These are phyloP conservation scores for Tenodera sinensis DNA, from an alignment of 2,888 invertebrate species.

Conservation along the genomic window DNA sequence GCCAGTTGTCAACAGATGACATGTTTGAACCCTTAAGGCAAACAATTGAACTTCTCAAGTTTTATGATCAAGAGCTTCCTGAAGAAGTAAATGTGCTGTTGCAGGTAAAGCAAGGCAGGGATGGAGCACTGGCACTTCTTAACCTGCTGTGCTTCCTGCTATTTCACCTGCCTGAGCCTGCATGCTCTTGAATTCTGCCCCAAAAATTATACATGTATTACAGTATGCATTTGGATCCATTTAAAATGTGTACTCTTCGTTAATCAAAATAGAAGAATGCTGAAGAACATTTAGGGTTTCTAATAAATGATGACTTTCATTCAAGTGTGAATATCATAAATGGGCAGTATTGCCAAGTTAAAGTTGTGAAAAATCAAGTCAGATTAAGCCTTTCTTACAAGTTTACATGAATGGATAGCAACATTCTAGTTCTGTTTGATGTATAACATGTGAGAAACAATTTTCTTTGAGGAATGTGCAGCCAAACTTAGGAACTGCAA, in stretches of 20 bases:
- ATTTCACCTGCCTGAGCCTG: background rate
- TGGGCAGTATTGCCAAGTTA: too few species aligned
- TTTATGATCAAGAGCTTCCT: conserved; percentile 94
- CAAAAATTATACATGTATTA: background rate
- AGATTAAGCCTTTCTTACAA: too few species aligned
- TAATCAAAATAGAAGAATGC: background rate
- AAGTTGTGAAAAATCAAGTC: too few species aligned
- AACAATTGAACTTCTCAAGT: conserved; percentile 87
- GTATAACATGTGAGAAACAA: too few species aligned
- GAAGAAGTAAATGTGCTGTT: conserved; percentile 91
- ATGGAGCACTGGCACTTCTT: background rate
- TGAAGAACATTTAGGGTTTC: too few species aligned
- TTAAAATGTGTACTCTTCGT: background rate
- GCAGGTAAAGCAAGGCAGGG: conserved; percentile 51
- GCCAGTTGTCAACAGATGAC: conserved; percentile 81
- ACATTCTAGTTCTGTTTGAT: too few species aligned
- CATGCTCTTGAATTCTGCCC: background rate
- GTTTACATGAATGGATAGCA: too few species aligned
- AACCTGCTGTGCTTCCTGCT: conserved; percentile 1
- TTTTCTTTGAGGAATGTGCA: too few species aligned
- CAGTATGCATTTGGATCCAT: background rate
- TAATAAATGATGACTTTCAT: too few species aligned
- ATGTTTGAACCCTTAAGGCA: conserved; percentile 95
- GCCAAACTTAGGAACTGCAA: too few species aligned
- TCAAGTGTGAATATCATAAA: too few species aligned